phyloP scores from a whole-genome alignment of 2,113 vertebrate genomes.

The Lophius piscatorius region DNA sequence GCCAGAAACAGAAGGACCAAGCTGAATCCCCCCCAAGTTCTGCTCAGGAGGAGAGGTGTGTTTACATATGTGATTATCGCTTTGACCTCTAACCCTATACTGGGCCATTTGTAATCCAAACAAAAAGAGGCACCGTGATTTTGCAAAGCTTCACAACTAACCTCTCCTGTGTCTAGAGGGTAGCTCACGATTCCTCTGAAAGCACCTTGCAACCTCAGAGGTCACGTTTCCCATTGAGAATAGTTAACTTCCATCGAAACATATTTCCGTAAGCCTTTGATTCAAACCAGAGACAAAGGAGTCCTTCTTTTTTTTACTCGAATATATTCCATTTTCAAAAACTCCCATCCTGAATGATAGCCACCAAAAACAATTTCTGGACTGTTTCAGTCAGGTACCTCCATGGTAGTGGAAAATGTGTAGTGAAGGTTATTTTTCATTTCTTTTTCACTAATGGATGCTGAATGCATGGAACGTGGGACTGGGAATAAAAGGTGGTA shows the following conservation, averaged over 20 bases:
- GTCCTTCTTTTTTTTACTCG: constrained; percentile 34
- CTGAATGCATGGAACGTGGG: constrained; percentile 66
- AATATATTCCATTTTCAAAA: constrained; percentile 28
- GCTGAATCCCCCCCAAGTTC: constrained; percentile 37
- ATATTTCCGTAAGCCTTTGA: constrained; percentile 81
- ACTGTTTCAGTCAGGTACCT: constrained; percentile 17
- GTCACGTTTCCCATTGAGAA: constrained; percentile 80
- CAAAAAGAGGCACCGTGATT: constrained; percentile 67
- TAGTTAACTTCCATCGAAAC: constrained; percentile 77
- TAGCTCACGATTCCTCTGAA: constrained; percentile 40
- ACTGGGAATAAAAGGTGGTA: constrained; percentile 60
- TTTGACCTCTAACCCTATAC: constrained; percentile 68
- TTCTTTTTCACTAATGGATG: constrained; percentile 71
- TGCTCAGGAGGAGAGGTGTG: constrained; percentile 55
- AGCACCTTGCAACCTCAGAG: constrained; percentile 59
- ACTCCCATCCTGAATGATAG: constrained; percentile 67
- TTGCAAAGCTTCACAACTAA: constrained; percentile 34
- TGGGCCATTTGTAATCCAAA: constrained; percentile 73
- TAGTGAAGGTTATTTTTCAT: constrained; percentile 73
- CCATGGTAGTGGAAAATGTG: constrained; percentile 55
- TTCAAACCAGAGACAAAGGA: constrained; percentile 77
- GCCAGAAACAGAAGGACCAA: constrained; percentile 54
- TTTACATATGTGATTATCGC: constrained; percentile 78
- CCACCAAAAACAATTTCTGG: constrained; percentile 38
- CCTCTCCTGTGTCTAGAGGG: constrained; percentile 41